Conservation (phyloP, 2,113 vertebrate species). For the Carollia perspicillata region DNA sequence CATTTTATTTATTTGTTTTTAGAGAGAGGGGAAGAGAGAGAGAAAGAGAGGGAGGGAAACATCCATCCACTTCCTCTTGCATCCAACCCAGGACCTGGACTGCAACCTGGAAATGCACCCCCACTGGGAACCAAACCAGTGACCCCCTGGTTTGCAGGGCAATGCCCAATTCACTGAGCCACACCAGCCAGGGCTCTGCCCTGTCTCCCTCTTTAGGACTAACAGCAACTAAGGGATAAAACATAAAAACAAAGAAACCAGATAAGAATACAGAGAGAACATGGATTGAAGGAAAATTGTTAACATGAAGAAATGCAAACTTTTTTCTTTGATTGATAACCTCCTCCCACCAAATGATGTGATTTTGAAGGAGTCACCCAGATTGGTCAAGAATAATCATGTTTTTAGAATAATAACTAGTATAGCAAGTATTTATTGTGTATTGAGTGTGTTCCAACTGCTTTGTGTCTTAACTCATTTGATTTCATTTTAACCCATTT, state of each 20-base stretch:
- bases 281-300: background rate
- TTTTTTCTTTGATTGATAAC: background rate
- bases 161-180: no score
- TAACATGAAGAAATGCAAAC: background rate
- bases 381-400: background rate
- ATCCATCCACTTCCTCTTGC: no score
- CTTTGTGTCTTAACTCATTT: background rate
- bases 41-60: no score
- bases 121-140: no score
- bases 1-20: no score
- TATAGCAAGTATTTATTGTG: background rate
- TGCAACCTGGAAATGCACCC: no score
- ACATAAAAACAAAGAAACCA: background rate
- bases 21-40: no score
- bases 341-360: background rate
- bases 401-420: background rate
- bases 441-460: background rate
- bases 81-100: no score
- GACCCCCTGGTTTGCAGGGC: no score
- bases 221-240: background rate
- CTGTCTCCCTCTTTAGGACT: background rate
- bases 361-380: background rate
- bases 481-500: constrained; percentile 10
- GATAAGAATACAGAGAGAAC: background rate
- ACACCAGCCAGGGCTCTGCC: no score